Base-by-base conservation (phyloP, 1,140 invertebrate genomes). In the Drosophila carrolli region DNA sequence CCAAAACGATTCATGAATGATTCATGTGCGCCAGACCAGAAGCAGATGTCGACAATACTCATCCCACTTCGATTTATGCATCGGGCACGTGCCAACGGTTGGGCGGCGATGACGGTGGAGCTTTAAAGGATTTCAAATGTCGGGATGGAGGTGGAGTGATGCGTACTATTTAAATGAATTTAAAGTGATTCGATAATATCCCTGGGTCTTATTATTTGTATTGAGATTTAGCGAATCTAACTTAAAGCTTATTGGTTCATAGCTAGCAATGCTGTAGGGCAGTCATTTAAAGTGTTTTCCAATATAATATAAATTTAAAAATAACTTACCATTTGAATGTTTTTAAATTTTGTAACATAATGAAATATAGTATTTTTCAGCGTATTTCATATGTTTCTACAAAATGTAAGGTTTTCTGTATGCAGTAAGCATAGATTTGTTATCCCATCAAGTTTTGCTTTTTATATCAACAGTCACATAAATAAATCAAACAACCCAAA, bases 1-100 rank as follows among this genome's bases (percentile, higher is more conserved):
- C 81, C 75, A 77, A 85, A 81, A 81, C 70, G 83, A 72, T 85
- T 85, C 82, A 85, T 85, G 75, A 85, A 85, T 85, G 82, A 85
- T 85, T 85, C 82, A 85, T 85, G 81, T 86, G 76, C 67, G 61
- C 73, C 59, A 55, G 59, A 65, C 71, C 70, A 65, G 72, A 73
- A 68, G 74, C 81, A 85, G 81, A 83, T 83, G 81, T 79, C 75
- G 78, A 85, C 81, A 83, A 76, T 83, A 78, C 61, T 70, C 66
- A 67, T 68, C 66, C 71, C 50, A 53, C 58, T 80, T 84, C 81
- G 76, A 83, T 83, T 80, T 83, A 61, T 70, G 75, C 43, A 58
- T 50, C 67, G 54, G 70, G 70, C 38, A 61, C 57, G 70, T 68
- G 65, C 65, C 61, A 66, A 54, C 38, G 32, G 61, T 51, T 66